phyloP scores from a whole-genome alignment of 1,140 invertebrate species.

The Drosophila aff. region DNA sequence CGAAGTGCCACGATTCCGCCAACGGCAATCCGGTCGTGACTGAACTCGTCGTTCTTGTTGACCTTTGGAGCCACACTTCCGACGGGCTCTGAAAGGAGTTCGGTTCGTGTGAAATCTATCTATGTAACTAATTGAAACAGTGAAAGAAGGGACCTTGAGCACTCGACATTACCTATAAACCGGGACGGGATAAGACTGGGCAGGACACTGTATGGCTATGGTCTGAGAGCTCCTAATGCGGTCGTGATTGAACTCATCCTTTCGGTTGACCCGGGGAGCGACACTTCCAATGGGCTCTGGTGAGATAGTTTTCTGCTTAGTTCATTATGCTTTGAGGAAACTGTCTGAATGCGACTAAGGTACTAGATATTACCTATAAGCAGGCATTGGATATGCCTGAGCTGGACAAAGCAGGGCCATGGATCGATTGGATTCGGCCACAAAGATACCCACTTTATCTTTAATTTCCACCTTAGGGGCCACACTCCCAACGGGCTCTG shows the following conservation, averaged over 20 bases:
- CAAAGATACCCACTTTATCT: constrained; percentile 85
- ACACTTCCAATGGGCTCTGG: constrained; percentile 92
- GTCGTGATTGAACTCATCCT: constrained; percentile 90
- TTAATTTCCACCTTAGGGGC: constrained; percentile 88
- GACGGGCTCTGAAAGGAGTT: constrained; percentile 71
- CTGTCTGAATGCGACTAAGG: constrained; percentile 21
- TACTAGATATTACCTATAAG: constrained; percentile 86
- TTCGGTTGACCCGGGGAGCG: constrained; percentile 90
- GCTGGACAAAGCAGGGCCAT: constrained; percentile 89
- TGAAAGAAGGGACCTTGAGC: not conserved
- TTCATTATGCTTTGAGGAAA: not conserved
- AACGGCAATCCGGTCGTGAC: constrained; percentile 68
- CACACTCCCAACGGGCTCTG: constrained; percentile 86
- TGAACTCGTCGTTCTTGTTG: constrained; percentile 87
- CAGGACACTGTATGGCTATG: constrained; percentile 88
- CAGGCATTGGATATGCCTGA: constrained; percentile 90
- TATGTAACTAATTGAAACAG: not conserved
- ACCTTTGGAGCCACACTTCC: constrained; percentile 89
- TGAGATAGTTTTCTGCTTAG: constrained; percentile 69
- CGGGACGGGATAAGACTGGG: constrained; percentile 89
- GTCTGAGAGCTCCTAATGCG: constrained; percentile 72
- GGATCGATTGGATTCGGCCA: constrained; percentile 70
- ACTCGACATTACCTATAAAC: constrained; percentile 86
- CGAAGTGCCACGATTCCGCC: constrained; percentile 85
- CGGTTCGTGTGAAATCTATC: too few relatives aligned